Conservation (phyloP, 2,797 vertebrate species). For the Neomorphus geoffroyi region DNA sequence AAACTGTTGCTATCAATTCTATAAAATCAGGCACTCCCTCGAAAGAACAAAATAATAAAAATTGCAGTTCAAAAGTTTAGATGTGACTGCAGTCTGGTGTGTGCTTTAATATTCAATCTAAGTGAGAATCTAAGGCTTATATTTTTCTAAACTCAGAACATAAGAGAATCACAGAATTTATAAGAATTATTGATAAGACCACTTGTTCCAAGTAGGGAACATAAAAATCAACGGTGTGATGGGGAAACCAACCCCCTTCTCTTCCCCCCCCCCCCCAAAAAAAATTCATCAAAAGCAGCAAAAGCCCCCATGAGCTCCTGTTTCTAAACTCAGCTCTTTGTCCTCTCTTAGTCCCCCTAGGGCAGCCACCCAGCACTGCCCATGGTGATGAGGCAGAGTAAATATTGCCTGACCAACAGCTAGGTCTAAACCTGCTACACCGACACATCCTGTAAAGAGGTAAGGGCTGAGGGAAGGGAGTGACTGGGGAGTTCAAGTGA, state of each 20-base stretch:
- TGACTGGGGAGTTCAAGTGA: neutral
- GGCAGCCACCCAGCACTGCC: accelerated
- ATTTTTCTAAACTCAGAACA: neutral
- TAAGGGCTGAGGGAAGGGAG: neutral
- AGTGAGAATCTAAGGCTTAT: slow-evolving; percentile 16
- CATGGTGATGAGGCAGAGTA: accelerated
- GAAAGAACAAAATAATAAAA: slow-evolving; percentile 69
- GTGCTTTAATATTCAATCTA: slow-evolving; percentile 67
- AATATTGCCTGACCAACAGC: accelerated
- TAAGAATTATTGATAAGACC: slow-evolving; percentile 15
- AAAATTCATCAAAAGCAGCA: neutral
- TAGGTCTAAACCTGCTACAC: neutral
- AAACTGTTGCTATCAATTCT: slow-evolving; percentile 72
- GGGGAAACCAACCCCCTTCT: too few relatives aligned
- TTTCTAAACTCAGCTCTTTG: neutral
- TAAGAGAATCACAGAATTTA: slow-evolving; percentile 45
- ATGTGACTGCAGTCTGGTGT: slow-evolving; percentile 57
- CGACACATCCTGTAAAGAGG: neutral
- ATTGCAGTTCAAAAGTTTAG: slow-evolving; percentile 72
- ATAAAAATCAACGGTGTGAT: accelerated
- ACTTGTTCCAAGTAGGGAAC: slow-evolving; percentile 21
- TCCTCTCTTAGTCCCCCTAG: neutral
- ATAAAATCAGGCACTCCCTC: slow-evolving; percentile 59
- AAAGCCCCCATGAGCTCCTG: neutral
- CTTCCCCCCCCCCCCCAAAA: too few relatives aligned